These are phyloP conservation scores for Steatornis caripensis DNA, from an alignment of 2,113 vertebrate genomes.

Conservation along the genomic window DNA sequence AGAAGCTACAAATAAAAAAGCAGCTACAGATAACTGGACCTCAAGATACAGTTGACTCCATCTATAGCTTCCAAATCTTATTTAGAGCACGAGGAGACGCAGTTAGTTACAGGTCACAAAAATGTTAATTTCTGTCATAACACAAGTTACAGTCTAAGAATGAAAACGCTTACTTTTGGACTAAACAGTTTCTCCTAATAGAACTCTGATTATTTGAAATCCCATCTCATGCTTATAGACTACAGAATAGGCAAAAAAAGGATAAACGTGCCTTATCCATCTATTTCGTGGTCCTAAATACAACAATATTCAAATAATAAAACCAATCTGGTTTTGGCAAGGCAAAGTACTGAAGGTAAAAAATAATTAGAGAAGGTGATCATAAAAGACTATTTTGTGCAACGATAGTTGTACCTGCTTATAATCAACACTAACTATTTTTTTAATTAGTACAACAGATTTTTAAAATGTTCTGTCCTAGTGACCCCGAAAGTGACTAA, in stretches of 20 bases:
- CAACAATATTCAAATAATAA: not conserved
- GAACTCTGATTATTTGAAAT: not conserved
- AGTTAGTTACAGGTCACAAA: not conserved
- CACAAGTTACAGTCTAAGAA: not conserved
- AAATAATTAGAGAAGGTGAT: not conserved
- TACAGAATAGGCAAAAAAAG: not conserved
- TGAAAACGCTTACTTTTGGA: not conserved
- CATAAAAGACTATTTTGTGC: not conserved
- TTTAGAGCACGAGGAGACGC: not conserved
- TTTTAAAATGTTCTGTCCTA: not conserved
- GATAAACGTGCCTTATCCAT: not conserved
- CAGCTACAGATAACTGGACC: not conserved
- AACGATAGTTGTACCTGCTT: not conserved
- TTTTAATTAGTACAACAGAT: constrained; percentile 20
- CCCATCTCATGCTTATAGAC: not conserved
- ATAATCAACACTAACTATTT: not conserved
- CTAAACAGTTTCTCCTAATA: not conserved
- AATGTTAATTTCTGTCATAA: constrained; percentile 25
- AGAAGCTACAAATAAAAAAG: not conserved
- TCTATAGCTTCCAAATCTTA: not conserved
- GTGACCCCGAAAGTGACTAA: not conserved
- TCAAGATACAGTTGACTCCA: not conserved
- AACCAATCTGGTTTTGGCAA: not conserved
- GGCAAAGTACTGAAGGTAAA: not conserved
- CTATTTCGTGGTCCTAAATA: not conserved